These are phyloP conservation scores for Acanthopleura granulata DNA, from an alignment of 2,888 invertebrate species.

Conservation along the genomic window DNA sequence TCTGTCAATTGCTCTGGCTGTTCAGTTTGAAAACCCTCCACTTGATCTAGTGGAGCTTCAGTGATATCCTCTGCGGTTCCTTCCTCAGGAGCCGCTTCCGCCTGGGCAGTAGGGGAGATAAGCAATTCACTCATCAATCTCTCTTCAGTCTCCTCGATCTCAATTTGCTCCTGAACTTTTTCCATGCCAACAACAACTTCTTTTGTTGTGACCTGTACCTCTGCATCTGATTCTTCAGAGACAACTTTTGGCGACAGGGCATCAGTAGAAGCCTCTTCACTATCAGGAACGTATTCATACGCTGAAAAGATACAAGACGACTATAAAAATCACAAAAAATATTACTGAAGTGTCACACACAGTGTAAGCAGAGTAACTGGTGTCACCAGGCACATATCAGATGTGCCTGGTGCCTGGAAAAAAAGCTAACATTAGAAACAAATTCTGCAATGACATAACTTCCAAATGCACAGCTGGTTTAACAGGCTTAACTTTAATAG, in stretches of 20 bases:
- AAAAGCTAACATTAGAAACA: too few species aligned
- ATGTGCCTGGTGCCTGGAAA: too few species aligned
- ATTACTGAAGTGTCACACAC: too few species aligned
- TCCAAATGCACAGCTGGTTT: too few species aligned
- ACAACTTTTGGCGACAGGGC: slow-evolving; percentile 52
- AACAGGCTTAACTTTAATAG: too few species aligned
- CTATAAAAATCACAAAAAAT: too few species aligned
- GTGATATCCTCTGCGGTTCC: slow-evolving; percentile 22
- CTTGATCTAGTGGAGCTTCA: background rate
- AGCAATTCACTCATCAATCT: slow-evolving; percentile 33
- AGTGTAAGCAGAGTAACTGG: too few species aligned
- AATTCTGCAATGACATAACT: too few species aligned
- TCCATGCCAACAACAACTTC: slow-evolving; percentile 58
- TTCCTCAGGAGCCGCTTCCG: slow-evolving; percentile 29
- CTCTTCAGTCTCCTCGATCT: slow-evolving; percentile 32
- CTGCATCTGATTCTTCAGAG: slow-evolving; percentile 54
- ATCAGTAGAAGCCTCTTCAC: slow-evolving; percentile 78
- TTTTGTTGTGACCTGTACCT: slow-evolving; percentile 37
- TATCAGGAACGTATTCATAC: slow-evolving; percentile 92
- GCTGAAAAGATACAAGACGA: slow-evolving; percentile 73
- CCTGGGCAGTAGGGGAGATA: slow-evolving; percentile 34
- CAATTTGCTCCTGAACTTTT: slow-evolving; percentile 28
- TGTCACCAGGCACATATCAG: too few species aligned
- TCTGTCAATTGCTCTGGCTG: slow-evolving; percentile 31
- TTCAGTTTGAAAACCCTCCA: slow-evolving; percentile 33